Conservation (phyloP, 2,113 vertebrate genomes). For the Vombatus ursinus region DNA sequence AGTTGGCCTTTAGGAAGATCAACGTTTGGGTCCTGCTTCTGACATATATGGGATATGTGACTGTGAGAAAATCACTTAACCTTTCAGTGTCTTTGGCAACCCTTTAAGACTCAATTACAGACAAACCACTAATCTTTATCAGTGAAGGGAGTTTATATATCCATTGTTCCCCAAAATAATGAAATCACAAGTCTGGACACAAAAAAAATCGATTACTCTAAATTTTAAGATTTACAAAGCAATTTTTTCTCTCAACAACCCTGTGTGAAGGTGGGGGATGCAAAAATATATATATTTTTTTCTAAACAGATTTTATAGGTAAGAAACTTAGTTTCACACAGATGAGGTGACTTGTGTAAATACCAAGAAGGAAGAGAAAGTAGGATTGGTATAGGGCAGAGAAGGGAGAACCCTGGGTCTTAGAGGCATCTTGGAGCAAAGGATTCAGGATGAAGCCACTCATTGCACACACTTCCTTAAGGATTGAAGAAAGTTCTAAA, state of each 20-base stretch:
- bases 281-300: neutral
- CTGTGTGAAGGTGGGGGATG: neutral
- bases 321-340: neutral
- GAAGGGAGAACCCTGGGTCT: neutral
- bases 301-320: neutral
- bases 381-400: neutral
- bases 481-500: neutral
- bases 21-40: neutral
- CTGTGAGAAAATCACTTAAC: neutral
- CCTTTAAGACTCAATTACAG: neutral
- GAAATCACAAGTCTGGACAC: neutral
- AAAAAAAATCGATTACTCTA: neutral
- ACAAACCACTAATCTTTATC: neutral
- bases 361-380: neutral
- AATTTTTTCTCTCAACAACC: neutral
- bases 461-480: neutral
- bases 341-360: neutral
- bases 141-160: neutral
- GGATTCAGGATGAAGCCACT: neutral
- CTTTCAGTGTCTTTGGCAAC: neutral
- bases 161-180: neutral
- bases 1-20: neutral
- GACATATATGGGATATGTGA: neutral
- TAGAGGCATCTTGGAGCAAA: neutral
- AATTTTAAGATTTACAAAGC: neutral